Percentiles rank a stretch among this genome's conserved stretches.
These are phyloP conservation scores for Metacarcinus magister DNA, from an alignment of 2,888 invertebrate genomes.

Conservation along the genomic window DNA sequence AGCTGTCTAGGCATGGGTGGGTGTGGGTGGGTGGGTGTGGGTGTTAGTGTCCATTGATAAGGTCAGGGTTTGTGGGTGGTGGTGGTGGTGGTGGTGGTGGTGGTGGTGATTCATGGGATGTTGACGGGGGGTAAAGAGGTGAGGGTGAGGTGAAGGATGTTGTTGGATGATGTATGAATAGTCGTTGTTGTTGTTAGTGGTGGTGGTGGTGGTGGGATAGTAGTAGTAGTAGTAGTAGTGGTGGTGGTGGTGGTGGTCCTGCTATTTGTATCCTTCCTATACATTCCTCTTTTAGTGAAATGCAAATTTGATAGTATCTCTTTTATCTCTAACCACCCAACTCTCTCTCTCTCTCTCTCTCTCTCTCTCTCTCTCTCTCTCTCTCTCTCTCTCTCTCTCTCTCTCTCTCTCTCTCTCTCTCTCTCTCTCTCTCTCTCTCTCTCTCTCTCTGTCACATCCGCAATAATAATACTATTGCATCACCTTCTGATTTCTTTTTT, in stretches of 20 bases:
- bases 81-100: not conserved
- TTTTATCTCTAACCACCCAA: not conserved
- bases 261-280: no score
- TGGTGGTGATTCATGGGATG: not conserved
- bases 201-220: no score
- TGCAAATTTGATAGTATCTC: not conserved
- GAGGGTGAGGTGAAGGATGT: not conserved
- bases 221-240: not conserved
- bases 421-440: not conserved
- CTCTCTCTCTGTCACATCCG: not conserved
- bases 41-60: no score
- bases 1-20: no score
- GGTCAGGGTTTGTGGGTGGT: no score
- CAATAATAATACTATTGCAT: not conserved
- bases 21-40: no score
- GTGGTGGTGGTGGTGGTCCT: not conserved
- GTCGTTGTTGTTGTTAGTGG: no score
- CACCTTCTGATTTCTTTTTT: not conserved
- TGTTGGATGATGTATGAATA: not conserved
- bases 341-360: not conserved
- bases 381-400: not conserved
- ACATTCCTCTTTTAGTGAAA: not conserved
- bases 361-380: not conserved
- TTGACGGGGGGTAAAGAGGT: not conserved
- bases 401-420: slow-evolving; percentile 44